Conservation (phyloP, 2,888 invertebrate genomes). For the Pherbina coryleti region DNA sequence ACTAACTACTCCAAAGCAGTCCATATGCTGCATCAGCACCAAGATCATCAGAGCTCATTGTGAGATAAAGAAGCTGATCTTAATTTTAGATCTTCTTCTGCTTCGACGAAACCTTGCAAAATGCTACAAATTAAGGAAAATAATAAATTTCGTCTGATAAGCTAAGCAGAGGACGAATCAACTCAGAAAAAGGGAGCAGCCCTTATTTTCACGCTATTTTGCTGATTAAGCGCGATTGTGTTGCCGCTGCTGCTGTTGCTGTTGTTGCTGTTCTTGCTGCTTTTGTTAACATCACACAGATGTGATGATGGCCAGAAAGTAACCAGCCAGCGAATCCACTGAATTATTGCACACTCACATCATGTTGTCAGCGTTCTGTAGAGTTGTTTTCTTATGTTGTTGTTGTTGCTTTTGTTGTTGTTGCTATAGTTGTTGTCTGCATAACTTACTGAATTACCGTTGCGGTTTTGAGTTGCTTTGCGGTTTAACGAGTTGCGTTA, state of each 20-base stretch:
- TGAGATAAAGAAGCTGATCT: constrained; percentile 51
- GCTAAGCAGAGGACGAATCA: constrained; percentile 5
- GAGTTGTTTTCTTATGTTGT: not conserved
- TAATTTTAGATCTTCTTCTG: constrained; percentile 57
- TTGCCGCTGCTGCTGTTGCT: not conserved
- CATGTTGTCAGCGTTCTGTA: not conserved
- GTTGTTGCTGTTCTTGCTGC: constrained; percentile 15
- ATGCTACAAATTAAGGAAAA: constrained; percentile 49
- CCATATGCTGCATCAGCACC: not conserved
- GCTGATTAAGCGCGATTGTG: constrained; percentile 51
- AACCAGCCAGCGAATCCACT: constrained; percentile 14
- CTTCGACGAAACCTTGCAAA: constrained; percentile 39
- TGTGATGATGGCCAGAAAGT: constrained; percentile 53
- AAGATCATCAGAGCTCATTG: constrained; percentile 31
- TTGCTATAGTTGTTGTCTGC: not conserved
- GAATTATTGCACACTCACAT: constrained; percentile 34
- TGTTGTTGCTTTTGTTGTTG: too few species aligned
- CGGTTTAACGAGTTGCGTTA: constrained; percentile 63
- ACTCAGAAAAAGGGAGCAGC: constrained; percentile 37
- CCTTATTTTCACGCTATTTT: constrained; percentile 51
- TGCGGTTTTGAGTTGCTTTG: constrained; percentile 48
- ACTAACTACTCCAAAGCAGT: not conserved
- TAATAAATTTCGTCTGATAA: constrained; percentile 23
- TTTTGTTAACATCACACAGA: constrained; percentile 52
- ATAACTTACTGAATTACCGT: not conserved